Evolutionary conservation across 2,113 vertebrate genomes (phyloP).

Genomic region (Hemicordylus capensis): DNA sequence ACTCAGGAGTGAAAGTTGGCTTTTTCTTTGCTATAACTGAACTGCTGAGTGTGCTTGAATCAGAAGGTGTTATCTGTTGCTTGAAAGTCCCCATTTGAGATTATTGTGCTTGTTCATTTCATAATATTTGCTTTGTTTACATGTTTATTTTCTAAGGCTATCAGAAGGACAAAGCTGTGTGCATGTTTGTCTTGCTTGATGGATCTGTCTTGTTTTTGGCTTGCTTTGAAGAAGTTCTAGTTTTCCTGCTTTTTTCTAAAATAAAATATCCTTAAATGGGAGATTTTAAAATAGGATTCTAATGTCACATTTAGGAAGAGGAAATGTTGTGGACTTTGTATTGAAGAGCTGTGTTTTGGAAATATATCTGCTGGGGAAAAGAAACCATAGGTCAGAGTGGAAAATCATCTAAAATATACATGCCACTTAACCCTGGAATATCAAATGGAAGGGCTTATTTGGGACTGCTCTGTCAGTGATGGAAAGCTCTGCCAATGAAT

Average conservation of each 20-base stretch:
- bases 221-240: neutral
- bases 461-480: slow-evolving; percentile 53
- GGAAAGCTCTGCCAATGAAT: slow-evolving; percentile 71
- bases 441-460: slow-evolving; percentile 65
- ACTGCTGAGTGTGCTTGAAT: slow-evolving; percentile 32
- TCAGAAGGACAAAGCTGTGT: slow-evolving; percentile 38
- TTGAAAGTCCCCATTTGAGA: neutral
- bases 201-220: neutral
- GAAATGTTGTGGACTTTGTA: slow-evolving; percentile 57
- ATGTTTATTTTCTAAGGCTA: slow-evolving; percentile 10
- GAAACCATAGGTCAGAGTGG: slow-evolving; percentile 48
- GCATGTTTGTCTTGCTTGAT: slow-evolving; percentile 18
- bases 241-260: slow-evolving; percentile 38
- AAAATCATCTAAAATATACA: slow-evolving; percentile 43
- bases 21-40: slow-evolving; percentile 29
- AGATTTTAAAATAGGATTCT: slow-evolving; percentile 30
- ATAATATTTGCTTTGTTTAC: neutral
- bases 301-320: slow-evolving; percentile 28
- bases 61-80: slow-evolving; percentile 54
- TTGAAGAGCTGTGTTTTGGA: slow-evolving; percentile 45
- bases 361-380: slow-evolving; percentile 41
- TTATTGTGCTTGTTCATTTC: neutral
- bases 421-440: slow-evolving; percentile 52
- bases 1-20: slow-evolving; percentile 20
- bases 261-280: neutral